A percentile compares a stretch with the other conserved stretches of the same genome.
These are phyloP conservation scores for Athripsodes cinereus DNA, from an alignment of 2,888 invertebrate species.

Conservation along the genomic window DNA sequence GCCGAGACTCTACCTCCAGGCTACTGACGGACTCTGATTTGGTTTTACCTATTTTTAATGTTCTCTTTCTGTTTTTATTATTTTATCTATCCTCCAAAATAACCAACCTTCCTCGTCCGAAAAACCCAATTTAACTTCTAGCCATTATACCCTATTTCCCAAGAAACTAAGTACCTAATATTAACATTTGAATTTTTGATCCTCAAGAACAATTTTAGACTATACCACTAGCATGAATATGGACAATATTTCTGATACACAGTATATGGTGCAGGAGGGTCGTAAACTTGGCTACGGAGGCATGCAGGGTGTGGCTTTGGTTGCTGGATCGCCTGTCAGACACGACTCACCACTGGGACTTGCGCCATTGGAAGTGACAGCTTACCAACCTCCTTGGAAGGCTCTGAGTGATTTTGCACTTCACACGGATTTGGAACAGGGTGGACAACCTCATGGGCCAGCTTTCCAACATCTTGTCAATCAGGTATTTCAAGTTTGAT, in stretches of 20 bases:
- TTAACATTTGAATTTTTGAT: no score
- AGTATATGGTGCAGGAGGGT: conserved; percentile 74
- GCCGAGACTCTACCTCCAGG: no score
- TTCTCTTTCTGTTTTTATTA: no score
- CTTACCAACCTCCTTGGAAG: conserved; percentile 97
- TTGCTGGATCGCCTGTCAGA: conserved; percentile 89
- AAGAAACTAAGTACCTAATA: no score
- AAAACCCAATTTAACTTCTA: no score
- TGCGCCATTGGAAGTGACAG: conserved; percentile 78
- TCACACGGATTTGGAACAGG: conserved; percentile 84
- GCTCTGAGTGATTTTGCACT: conserved; percentile 93
- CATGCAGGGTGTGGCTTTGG: conserved; percentile 97
- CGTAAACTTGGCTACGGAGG: conserved; percentile 89
- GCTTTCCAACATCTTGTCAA: conserved; percentile 96
- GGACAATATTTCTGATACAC: conserved; percentile 26
- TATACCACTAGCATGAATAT: no score
- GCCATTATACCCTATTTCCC: no score
- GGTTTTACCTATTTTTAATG: no score
- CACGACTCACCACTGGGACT: conserved; percentile 84
- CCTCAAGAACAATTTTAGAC: no score
- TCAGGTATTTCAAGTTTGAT: conserved; percentile 57
- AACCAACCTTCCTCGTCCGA: no score
- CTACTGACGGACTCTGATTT: no score
- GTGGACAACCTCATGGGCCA: conserved; percentile 80
- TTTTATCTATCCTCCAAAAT: no score